A percentile compares a stretch with the other conserved stretches of the same genome.
Evolutionary conservation across 1,140 invertebrate genomes (phyloP).

Genomic region (Hyles vespertilio): DNA sequence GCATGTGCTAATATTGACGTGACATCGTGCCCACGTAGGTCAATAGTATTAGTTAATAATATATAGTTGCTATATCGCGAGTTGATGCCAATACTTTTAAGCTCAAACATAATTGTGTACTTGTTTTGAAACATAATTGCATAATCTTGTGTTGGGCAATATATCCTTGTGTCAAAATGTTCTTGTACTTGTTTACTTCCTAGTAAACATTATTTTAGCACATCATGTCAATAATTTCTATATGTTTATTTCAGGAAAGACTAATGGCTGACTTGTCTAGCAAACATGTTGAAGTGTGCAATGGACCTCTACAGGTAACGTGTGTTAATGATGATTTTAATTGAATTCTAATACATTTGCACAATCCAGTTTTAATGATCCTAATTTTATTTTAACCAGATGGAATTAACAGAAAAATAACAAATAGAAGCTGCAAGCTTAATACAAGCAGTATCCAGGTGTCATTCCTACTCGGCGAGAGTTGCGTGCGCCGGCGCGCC

Average conservation of each 20-base stretch:
- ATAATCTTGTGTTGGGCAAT: no score
- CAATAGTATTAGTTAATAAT: no score
- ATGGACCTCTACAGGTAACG: slow-evolving; percentile 53
- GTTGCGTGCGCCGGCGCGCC: neutral
- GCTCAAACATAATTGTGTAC: no score
- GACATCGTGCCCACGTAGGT: no score
- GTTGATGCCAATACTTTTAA: no score
- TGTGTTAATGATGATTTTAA: neutral
- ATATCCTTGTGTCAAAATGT: no score
- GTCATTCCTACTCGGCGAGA: slow-evolving; percentile 27
- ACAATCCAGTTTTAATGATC: neutral
- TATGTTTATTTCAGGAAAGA: slow-evolving; percentile 42
- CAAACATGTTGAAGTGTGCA: slow-evolving; percentile 43
- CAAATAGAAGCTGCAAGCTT: slow-evolving; percentile 33
- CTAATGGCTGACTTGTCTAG: slow-evolving; percentile 45
- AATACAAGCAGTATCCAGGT: slow-evolving; percentile 32
- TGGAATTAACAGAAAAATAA: slow-evolving; percentile 54
- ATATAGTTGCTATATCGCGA: no score
- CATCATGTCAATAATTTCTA: neutral
- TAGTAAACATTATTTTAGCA: no score
- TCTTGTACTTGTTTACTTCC: no score
- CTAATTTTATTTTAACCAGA: slow-evolving; percentile 25
- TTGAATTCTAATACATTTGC: neutral
- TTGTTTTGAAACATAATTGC: no score
- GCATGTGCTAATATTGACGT: no score